Evolutionary conservation across 2,888 invertebrate genomes (phyloP), one percentile per base, ranked within the genome.

Genomic region (Eupithecia centaureata): DNA sequence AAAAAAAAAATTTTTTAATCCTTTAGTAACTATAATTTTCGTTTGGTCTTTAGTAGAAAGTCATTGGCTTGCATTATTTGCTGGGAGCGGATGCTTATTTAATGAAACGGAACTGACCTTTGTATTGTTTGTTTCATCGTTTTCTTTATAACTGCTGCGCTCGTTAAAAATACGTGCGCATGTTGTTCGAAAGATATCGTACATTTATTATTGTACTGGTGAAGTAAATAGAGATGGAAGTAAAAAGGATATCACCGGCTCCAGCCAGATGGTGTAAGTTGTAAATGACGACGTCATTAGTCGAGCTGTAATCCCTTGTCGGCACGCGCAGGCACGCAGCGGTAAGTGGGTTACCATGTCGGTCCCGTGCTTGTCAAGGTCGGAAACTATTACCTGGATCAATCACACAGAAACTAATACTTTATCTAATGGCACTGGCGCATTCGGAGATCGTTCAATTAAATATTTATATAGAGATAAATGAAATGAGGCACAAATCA

Each of bases 291-390:
- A 77, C 77, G 78, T 84, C 81, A 82, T 85, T 85, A 86, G 82
- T 72, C 75, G 76, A 74, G 73, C 76, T 70, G 75, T 90, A 89
- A 92, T 91, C 89, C 85, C 77, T 77, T 74, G 77, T 69, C 76
- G 80, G 85, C 86, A 88, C 86, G 88, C 86, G 86, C 83, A 79
- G 83, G 82, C 91, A 92, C 89, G 92, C 82, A 78, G 71, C 78
- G 74, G 74, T 84, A 89, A 90, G 86, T 91, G 82, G 91, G 91
- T 88, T 89, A 90, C 79, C 84, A 82, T 89, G 89, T 83, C 86
- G 82, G 80, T 85, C 82, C 84, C 79, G 79, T 72, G 77, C 78
- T 76, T 75, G 22, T 42, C 88, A 90, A 91, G 90, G 91, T 86
- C 90, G 84, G 67, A 76, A 67, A 65, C 73, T 70, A 76, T 81